Base-by-base conservation (phyloP, 2,797 vertebrate genomes). In the Malurus leucopterus region DNA sequence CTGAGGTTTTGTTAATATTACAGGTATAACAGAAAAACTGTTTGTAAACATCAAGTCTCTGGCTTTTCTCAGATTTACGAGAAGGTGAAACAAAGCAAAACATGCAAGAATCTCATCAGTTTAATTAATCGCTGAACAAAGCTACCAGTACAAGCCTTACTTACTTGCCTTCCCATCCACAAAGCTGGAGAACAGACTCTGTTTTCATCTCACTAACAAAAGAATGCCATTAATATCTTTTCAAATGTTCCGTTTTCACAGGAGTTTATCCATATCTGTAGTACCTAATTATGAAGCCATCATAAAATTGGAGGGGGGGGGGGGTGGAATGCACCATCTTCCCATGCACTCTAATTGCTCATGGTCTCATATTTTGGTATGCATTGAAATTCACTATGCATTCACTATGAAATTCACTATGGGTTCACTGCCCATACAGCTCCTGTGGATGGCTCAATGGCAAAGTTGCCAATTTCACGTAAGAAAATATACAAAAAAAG, bases 251-350 rank as follows among this genome's bases (percentile, higher is more conserved):
- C 1, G 19, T 58, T 79, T 84, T 64, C 54, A 38, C 2, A 61
- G 12, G n/a, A 51, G 26, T 58, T 75, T 36, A 71, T 26, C 8
- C 8, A 0, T 17, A 85, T 22, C n/a, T 34, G 13, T 8, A 83
- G 9, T 23, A 51, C 27, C 47, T 74, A 44, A 71, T 84, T 40
- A 84, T 13, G 13, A 78, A 73, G 23, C 23, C 34, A 78, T 15
- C 8, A 27, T 15, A 50, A 70, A 82, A 76, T 36, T 18, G 24
- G 9, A 13, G 22, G 2, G 23, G 6, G 24, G 8, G 14, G 22
- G 2, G 5, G 3, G 5, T 2, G 4, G 29, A 53, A 63, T 2
- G 2, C 7, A n/a, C 22, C 6, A 30, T 36, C 43, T 59, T 84
- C 34, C n/a, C 34, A 70, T 6, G 40, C 4, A 62, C 14, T 62